These are phyloP conservation scores for Nudaria mundana DNA, from an alignment of 2,888 invertebrate genomes.

Conservation along the genomic window DNA sequence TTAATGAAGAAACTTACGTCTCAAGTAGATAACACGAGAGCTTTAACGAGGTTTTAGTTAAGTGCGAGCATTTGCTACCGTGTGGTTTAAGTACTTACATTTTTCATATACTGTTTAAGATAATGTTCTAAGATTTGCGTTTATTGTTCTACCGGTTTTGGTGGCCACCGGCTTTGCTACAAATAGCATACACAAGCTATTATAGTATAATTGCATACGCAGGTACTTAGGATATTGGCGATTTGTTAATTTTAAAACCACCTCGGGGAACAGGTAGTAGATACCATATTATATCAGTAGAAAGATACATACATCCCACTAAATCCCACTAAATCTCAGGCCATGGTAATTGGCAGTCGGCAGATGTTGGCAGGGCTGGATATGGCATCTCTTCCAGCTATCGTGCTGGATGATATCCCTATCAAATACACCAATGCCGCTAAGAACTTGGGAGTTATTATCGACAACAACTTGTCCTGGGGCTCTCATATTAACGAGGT, in stretches of 20 bases:
- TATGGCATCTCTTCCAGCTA: too few species aligned
- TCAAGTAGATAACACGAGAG: conserved; percentile 57
- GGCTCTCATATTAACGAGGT: too few species aligned
- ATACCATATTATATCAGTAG: too few species aligned
- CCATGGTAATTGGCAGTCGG: too few species aligned
- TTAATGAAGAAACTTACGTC: conserved; percentile 62
- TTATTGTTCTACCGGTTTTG: conserved; percentile 16
- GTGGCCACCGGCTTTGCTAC: conserved; percentile 6
- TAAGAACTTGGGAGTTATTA: too few species aligned
- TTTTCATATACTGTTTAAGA: conserved; percentile 54
- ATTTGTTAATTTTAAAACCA: neutral
- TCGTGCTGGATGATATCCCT: too few species aligned
- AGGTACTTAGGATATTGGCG: neutral
- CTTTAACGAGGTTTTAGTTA: conserved; percentile 48
- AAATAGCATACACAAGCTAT: conserved; percentile 11
- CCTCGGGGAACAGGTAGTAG: neutral
- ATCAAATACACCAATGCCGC: too few species aligned
- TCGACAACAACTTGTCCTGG: too few species aligned
- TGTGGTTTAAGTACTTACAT: conserved; percentile 52
- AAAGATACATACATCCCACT: too few species aligned
- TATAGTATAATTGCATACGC: conserved; percentile 5
- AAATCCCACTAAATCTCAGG: too few species aligned
- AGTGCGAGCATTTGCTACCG: conserved; percentile 63
- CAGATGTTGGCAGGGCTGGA: too few species aligned
- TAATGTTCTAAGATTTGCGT: conserved; percentile 23